Conservation (phyloP, 2,113 vertebrate genomes). For the Ammodytes marinus region DNA sequence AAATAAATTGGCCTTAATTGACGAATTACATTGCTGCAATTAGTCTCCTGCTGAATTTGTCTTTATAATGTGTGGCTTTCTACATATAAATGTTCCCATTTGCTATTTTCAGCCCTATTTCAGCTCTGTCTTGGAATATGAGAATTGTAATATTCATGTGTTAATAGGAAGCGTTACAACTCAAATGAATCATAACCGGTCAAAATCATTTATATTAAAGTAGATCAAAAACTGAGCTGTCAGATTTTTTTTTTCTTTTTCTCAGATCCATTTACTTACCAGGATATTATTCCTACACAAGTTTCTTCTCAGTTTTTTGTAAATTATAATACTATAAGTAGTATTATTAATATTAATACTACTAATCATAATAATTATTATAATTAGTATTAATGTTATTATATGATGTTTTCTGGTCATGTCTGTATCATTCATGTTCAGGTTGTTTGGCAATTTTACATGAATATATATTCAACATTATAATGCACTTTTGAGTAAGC, state of each 20-base stretch:
- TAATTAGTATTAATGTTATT: no score
- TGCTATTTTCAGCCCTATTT: slow-evolving; percentile 83
- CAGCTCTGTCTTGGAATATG: slow-evolving; percentile 69
- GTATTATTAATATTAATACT: no score
- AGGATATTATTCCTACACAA: not conserved
- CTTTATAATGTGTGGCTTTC: slow-evolving; percentile 82
- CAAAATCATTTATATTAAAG: slow-evolving; percentile 48
- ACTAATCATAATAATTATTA: no score
- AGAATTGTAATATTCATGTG: slow-evolving; percentile 79
- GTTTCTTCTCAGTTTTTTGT: not conserved
- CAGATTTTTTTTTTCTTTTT: slow-evolving; percentile 29
- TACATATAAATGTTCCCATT: slow-evolving; percentile 79
- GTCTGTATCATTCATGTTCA: not conserved
- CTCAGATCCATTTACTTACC: slow-evolving; percentile 7
- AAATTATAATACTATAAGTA: not conserved
- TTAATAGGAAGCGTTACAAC: slow-evolving; percentile 77
- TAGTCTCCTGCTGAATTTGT: slow-evolving; percentile 83
- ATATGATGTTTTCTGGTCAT: not conserved
- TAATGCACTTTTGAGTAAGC: not conserved
- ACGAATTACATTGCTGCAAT: slow-evolving; percentile 84
- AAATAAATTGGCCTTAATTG: slow-evolving; percentile 86
- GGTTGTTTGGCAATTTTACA: not conserved
- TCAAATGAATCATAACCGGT: slow-evolving; percentile 66
- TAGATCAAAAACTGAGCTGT: slow-evolving; percentile 37
- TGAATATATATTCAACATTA: not conserved